These are phyloP conservation scores for Otolemur crassicaudatus DNA, from an alignment of 2,797 vertebrate species.

Conservation along the genomic window DNA sequence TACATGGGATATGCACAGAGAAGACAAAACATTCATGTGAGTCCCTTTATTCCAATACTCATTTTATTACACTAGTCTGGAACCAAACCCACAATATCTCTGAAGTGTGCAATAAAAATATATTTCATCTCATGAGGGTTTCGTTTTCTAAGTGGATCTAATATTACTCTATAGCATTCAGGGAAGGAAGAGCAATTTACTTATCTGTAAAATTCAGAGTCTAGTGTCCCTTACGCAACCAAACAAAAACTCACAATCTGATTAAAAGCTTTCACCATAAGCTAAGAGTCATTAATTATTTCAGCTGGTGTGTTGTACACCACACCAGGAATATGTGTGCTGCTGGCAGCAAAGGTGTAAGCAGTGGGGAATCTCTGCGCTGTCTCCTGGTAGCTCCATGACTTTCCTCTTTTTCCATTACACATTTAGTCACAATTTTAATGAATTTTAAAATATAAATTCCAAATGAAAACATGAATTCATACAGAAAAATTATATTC, in stretches of 20 bases:
- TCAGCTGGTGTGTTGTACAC: background rate
- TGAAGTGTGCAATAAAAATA: background rate
- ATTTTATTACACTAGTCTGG: background rate
- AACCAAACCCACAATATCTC: background rate
- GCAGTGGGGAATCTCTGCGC: background rate
- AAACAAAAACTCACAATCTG: slow-evolving; percentile 36
- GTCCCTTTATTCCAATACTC: background rate
- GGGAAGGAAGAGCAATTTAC: slow-evolving; percentile 33
- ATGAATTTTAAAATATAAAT: slow-evolving; percentile 50
- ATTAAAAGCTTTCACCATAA: slow-evolving; percentile 36
- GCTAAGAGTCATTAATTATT: slow-evolving; percentile 12
- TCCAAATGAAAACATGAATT: slow-evolving; percentile 28
- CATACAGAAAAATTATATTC: slow-evolving; percentile 17
- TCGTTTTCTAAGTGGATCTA: background rate
- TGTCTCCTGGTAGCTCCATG: background rate
- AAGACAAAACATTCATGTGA: background rate
- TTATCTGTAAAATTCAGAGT: slow-evolving; percentile 43
- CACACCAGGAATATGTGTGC: background rate
- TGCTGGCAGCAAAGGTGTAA: background rate
- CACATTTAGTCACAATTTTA: background rate
- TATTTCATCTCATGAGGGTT: background rate
- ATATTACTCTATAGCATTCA: background rate
- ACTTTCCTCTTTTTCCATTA: slow-evolving; percentile 25
- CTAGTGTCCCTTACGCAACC: background rate
- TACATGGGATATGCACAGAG: background rate